phyloP scores from a whole-genome alignment of 2,797 vertebrate species.

The Sebastes itinus region DNA sequence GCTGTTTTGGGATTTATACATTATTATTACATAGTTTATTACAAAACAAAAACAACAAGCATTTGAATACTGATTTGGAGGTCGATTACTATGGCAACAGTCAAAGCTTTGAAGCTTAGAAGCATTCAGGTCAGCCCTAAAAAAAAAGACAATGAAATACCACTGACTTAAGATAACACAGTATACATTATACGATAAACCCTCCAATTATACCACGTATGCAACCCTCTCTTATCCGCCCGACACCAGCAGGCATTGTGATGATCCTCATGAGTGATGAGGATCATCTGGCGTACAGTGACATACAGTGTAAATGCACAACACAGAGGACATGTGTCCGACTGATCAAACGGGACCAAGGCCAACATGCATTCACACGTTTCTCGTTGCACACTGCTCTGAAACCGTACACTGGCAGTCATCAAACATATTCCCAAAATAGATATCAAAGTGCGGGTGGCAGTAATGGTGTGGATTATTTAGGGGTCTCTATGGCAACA shows the following conservation, averaged over 20 bases:
- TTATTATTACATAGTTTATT: too few relatives aligned
- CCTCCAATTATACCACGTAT: neutral
- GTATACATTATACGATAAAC: neutral
- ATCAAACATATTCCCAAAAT: constrained; percentile 26
- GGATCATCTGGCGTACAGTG: neutral
- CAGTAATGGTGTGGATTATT: constrained; percentile 16
- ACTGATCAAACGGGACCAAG: neutral
- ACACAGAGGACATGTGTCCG: neutral
- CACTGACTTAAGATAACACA: neutral
- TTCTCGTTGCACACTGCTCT: neutral
- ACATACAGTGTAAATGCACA: neutral
- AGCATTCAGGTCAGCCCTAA: neutral
- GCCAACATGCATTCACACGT: neutral
- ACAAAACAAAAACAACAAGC: too few relatives aligned
- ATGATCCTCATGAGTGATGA: neutral
- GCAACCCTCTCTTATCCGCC: neutral
- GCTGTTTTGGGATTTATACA: too few relatives aligned
- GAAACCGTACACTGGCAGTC: constrained; percentile 16
- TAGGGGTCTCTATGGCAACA: neutral
- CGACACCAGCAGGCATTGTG: too few relatives aligned
- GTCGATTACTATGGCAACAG: too few relatives aligned
- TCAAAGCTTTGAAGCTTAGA: too few relatives aligned
- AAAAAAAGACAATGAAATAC: neutral
- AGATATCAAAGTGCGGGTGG: constrained; percentile 17
- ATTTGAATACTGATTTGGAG: too few relatives aligned